phyloP scores from a whole-genome alignment of 2,888 invertebrate species.

The Mythimna albipuncta region DNA sequence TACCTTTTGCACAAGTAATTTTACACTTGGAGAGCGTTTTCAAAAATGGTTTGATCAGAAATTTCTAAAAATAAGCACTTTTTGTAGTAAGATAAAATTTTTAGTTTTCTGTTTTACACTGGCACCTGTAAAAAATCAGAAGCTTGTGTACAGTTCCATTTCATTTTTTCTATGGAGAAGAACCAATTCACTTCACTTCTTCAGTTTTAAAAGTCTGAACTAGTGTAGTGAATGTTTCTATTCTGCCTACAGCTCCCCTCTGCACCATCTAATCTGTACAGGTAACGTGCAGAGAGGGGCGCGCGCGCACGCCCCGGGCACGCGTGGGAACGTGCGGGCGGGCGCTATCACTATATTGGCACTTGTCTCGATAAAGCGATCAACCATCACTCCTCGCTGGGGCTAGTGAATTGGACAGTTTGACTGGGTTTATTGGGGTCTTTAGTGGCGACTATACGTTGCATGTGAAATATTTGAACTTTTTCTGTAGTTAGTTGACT shows the following conservation, averaged over 20 bases:
- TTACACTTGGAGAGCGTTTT: too few species aligned
- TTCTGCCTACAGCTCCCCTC: slow-evolving; percentile 32
- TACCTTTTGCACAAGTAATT: too few species aligned
- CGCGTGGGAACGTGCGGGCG: slow-evolving; percentile 74
- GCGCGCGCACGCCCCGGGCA: slow-evolving; percentile 70
- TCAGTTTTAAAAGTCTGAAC: background rate
- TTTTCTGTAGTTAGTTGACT: background rate
- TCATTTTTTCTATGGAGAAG: too few species aligned
- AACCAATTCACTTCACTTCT: too few species aligned
- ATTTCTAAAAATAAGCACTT: background rate
- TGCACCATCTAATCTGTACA: slow-evolving; percentile 49
- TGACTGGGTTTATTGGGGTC: slow-evolving; percentile 43
- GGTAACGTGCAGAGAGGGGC: slow-evolving; percentile 57
- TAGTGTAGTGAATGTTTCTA: background rate
- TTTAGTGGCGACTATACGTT: slow-evolving; percentile 30
- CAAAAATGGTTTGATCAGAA: background rate
- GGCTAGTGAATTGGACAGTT: slow-evolving; percentile 71
- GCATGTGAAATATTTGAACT: slow-evolving; percentile 32
- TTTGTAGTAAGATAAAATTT: too few species aligned
- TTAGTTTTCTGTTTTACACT: too few species aligned
- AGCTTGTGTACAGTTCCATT: too few species aligned
- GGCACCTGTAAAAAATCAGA: too few species aligned
- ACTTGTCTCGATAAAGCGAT: slow-evolving; percentile 74
- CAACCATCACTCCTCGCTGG: slow-evolving; percentile 71
- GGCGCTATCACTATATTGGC: slow-evolving; percentile 74